Percentiles rank a stretch among this genome's conserved stretches.
phyloP scores from a whole-genome alignment of 37 sponge, comb jelly and placozoan species.

The Corticium candelabrum region DNA sequence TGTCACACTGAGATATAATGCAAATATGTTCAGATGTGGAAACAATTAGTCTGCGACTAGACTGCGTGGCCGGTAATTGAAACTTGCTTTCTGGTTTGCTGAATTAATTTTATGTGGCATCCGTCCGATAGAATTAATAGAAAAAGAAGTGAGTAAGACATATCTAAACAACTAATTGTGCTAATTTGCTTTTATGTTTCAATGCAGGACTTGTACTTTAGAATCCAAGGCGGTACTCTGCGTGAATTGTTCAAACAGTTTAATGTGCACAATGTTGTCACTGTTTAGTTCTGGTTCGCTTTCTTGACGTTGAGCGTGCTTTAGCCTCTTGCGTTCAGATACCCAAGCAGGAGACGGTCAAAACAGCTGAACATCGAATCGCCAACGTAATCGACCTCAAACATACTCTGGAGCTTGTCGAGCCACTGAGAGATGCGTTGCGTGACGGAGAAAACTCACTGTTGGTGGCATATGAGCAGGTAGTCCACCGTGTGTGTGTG shows the following conservation, averaged over 20 bases:
- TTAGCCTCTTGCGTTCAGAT: slow-evolving; percentile 28
- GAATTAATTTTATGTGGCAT: no score
- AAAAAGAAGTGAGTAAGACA: slow-evolving; percentile 48
- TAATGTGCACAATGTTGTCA: background rate
- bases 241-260: background rate
- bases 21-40: slow-evolving; percentile 47
- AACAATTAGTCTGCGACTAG: slow-evolving; percentile 68
- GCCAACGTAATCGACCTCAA: slow-evolving; percentile 71
- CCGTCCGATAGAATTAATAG: slow-evolving; percentile 44
- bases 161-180: background rate
- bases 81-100: no score
- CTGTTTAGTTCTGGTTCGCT: slow-evolving; percentile 48
- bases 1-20: background rate
- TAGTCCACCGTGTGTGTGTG: slow-evolving; percentile 7
- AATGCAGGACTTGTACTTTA: slow-evolving; percentile 69
- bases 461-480: slow-evolving; percentile 52
- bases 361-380: slow-evolving; percentile 84
- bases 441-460: slow-evolving; percentile 54
- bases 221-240: slow-evolving; percentile 55
- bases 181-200: background rate
- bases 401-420: slow-evolving; percentile 84
- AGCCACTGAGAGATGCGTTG: slow-evolving; percentile 51
- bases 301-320: slow-evolving; percentile 83
- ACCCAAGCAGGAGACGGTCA: slow-evolving; percentile 81
- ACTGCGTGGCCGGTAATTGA: slow-evolving; percentile 64